phyloP scores from a whole-genome alignment of 1,140 invertebrate species.

The Cydia pomonella region DNA sequence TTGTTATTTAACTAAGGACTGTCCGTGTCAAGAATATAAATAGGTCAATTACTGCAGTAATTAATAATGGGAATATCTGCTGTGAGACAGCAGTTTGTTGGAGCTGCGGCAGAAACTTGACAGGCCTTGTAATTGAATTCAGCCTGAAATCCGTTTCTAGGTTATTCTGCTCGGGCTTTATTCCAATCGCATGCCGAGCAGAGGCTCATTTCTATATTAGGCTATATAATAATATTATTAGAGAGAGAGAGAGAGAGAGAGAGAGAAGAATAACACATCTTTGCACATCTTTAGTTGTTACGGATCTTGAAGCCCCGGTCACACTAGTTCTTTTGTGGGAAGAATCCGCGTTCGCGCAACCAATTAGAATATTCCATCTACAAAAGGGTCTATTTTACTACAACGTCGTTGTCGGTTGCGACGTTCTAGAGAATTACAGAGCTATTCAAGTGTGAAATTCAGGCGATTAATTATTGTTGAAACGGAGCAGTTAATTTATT shows the following conservation, averaged over 20 bases:
- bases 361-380: background rate
- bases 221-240: too few relatives aligned
- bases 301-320: too few relatives aligned
- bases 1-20: background rate
- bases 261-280: too few relatives aligned
- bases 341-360: too few relatives aligned
- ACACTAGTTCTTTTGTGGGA: too few relatives aligned
- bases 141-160: slow-evolving; percentile 6
- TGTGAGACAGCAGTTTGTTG: background rate
- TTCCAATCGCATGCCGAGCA: too few relatives aligned
- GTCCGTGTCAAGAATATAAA: slow-evolving; percentile 7
- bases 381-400: background rate
- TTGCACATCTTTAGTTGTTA: too few relatives aligned
- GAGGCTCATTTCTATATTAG: too few relatives aligned
- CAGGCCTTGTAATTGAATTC: background rate
- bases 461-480: slow-evolving; percentile 4
- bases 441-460: slow-evolving; percentile 3
- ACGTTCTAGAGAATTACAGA: background rate
- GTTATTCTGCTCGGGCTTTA: background rate
- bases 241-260: too few relatives aligned
- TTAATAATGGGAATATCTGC: slow-evolving; percentile 5
- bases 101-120: background rate
- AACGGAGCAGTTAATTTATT: slow-evolving; percentile 1
- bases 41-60: background rate
- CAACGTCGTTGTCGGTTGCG: background rate